A percentile compares a stretch with the other conserved stretches of the same genome.
phyloP scores from a whole-genome alignment of 2,888 invertebrate genomes.

The Drosophila bunnanda region DNA sequence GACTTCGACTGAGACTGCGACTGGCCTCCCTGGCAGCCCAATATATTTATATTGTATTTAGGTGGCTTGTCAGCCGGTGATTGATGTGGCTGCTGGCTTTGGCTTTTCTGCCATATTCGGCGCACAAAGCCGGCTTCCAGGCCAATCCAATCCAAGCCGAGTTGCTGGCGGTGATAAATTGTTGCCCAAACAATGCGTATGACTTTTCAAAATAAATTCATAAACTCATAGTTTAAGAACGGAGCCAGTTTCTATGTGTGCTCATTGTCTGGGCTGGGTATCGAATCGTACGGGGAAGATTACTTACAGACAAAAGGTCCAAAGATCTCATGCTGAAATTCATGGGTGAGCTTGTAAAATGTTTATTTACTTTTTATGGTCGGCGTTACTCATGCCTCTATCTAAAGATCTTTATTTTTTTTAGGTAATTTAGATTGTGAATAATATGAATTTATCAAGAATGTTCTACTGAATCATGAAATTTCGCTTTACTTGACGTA shows the following conservation, averaged over 20 bases:
- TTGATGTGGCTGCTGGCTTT: conserved; percentile 63
- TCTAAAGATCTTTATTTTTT: background rate
- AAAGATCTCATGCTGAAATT: background rate
- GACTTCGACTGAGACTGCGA: conserved; percentile 15
- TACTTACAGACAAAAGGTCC: conserved; percentile 5
- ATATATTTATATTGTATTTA: conserved; percentile 66
- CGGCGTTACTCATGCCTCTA: conserved; percentile 20
- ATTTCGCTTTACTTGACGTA: background rate
- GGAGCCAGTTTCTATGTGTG: conserved; percentile 33
- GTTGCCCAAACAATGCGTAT: conserved; percentile 50
- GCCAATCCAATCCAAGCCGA: conserved; percentile 25
- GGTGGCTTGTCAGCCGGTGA: conserved; percentile 71
- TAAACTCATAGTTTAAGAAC: conserved; percentile 39
- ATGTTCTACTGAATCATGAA: conserved; percentile 14
- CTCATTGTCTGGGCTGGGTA: conserved; percentile 30
- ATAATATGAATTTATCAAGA: conserved; percentile 4
- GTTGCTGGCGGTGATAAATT: conserved; percentile 47
- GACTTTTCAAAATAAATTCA: conserved; percentile 50
- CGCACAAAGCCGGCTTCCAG: conserved; percentile 25
- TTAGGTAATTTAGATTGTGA: conserved; percentile 15
- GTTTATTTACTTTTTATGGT: conserved; percentile 27
- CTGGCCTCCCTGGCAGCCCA: conserved; percentile 38
- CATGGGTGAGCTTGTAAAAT: conserved; percentile 17
- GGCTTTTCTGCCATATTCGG: conserved; percentile 47
- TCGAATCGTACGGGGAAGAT: conserved; percentile 18